phyloP scores from a whole-genome alignment of 2,797 vertebrate species.

The Triplophysa bombifrons region DNA sequence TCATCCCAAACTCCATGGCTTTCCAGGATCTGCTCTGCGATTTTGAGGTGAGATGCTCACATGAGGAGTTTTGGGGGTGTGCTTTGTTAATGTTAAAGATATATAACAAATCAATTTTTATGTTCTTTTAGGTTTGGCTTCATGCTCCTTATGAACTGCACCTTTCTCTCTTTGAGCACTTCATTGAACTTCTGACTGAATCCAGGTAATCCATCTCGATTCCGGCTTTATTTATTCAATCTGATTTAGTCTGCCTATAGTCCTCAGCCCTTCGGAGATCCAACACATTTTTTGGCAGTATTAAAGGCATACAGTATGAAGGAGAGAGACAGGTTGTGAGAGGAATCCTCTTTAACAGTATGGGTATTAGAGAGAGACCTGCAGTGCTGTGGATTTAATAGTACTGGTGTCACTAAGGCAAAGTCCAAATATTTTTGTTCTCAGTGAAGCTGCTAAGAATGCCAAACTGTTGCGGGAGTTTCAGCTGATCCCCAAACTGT shows the following conservation, averaged over 20 bases:
- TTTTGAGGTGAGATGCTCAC: conserved; percentile 85
- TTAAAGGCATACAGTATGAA: neutral
- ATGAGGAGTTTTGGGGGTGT: too few species aligned
- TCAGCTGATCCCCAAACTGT: conserved; percentile 91
- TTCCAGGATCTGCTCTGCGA: conserved; percentile 98
- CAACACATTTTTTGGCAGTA: neutral
- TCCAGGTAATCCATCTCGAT: conserved; percentile 82
- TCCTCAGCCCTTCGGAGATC: neutral
- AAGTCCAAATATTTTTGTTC: conserved; percentile 48
- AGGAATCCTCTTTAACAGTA: neutral
- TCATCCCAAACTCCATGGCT: conserved; percentile 96
- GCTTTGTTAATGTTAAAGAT: too few species aligned
- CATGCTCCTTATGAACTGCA: conserved; percentile 98
- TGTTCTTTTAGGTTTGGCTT: conserved; percentile 90
- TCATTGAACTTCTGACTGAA: conserved; percentile 96
- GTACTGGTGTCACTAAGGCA: neutral
- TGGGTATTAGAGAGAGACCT: neutral
- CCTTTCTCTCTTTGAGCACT: conserved; percentile 96
- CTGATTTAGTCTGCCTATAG: too few species aligned
- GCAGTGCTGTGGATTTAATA: neutral
- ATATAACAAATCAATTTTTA: too few species aligned
- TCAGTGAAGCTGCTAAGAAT: conserved; percentile 94
- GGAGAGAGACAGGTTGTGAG: neutral
- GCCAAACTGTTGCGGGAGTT: conserved; percentile 95
- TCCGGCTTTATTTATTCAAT: neutral